These are phyloP conservation scores for Hiodon alosoides DNA, from an alignment of 2,113 vertebrate species.

Conservation along the genomic window DNA sequence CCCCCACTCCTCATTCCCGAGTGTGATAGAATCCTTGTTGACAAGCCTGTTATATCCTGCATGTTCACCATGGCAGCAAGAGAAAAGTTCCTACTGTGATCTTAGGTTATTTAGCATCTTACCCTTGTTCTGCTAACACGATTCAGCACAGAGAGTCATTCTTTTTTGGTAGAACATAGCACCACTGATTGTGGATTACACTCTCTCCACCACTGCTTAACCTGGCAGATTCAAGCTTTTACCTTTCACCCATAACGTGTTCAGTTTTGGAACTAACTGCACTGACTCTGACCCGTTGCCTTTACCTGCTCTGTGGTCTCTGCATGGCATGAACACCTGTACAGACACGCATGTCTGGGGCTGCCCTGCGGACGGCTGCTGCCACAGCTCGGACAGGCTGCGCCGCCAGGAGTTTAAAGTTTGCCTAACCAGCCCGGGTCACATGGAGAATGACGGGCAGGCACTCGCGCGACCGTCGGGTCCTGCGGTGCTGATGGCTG, in stretches of 20 bases:
- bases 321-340: slow-evolving; percentile 18
- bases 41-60: too few species aligned
- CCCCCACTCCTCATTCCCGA: too few species aligned
- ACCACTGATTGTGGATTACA: too few species aligned
- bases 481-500: neutral
- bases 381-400: slow-evolving; percentile 45
- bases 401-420: slow-evolving; percentile 51
- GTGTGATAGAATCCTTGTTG: too few species aligned
- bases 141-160: too few species aligned
- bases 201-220: too few species aligned
- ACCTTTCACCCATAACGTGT: neutral
- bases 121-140: too few species aligned
- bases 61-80: too few species aligned
- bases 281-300: slow-evolving; percentile 13
- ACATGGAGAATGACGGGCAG: slow-evolving; percentile 53
- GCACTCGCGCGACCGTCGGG: slow-evolving; percentile 29
- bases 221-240: neutral
- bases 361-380: neutral
- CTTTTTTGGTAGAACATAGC: too few species aligned
- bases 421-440: slow-evolving; percentile 59
- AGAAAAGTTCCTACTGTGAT: too few species aligned
- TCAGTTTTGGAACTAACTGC: neutral
- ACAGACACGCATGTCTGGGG: neutral
- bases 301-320: slow-evolving; percentile 15
- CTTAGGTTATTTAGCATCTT: too few species aligned